phyloP scores from a whole-genome alignment of 2,797 vertebrate species.

The Furcifer pardalis region DNA sequence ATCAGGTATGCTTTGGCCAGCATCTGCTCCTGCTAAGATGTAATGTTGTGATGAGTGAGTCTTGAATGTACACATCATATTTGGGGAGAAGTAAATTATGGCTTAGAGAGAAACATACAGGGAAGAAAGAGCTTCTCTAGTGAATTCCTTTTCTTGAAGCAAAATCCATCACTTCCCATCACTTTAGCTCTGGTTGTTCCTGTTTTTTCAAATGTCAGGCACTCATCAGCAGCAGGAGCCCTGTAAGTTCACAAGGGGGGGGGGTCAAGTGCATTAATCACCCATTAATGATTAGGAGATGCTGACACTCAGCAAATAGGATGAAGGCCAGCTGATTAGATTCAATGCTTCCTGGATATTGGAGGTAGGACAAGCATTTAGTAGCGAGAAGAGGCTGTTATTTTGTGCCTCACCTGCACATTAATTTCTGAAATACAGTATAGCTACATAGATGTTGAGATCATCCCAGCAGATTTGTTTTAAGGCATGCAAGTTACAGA shows the following conservation, averaged over 20 bases:
- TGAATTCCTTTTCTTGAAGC: background rate
- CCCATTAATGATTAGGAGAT: background rate
- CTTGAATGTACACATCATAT: background rate
- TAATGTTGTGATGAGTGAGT: background rate
- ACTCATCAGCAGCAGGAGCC: background rate
- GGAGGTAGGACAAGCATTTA: background rate
- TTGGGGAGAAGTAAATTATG: background rate
- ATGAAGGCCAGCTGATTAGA: background rate
- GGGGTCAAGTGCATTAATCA: conserved; percentile 13
- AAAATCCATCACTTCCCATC: conserved; percentile 3
- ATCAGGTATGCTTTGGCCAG: too few relatives aligned
- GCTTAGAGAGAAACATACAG: background rate
- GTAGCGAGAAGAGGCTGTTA: background rate
- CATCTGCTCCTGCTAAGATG: too few relatives aligned
- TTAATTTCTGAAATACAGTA: background rate
- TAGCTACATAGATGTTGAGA: too few relatives aligned
- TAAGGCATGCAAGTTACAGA: background rate
- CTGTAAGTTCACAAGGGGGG: background rate
- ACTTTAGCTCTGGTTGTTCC: background rate
- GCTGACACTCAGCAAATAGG: background rate
- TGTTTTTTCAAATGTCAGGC: background rate
- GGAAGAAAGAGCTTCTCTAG: background rate
- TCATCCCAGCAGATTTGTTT: too few relatives aligned
- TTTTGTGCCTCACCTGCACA: background rate
- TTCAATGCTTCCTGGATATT: fast-evolving